Evolutionary conservation across 2,113 vertebrate genomes (phyloP), one percentile per base, ranked within the genome.

Genomic region (Tringa solitaria): DNA sequence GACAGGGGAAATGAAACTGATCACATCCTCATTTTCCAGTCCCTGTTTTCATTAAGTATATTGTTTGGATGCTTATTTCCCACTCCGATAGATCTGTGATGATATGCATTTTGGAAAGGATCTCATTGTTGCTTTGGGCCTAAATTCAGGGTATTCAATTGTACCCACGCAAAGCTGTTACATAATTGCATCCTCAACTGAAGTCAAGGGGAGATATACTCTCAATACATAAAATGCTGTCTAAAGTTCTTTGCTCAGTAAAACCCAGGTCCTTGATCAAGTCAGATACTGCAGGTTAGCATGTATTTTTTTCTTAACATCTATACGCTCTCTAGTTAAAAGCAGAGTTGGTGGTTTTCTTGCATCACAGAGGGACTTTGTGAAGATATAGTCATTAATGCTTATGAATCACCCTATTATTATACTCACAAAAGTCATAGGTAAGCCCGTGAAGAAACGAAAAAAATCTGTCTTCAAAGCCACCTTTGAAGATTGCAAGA

Each of bases 391-490:
- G 46, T 81, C 56, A 20, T 84, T 81, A 87, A 37, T 35, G 30
- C 43, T 84, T 78, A 60, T 91, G 93, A 95, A 87, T 92, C 89
- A 79, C 22, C 28, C 70, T 32, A 32, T 87, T 93, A 73, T 65
- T 45, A 27, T 41, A 77, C 59, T 26, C 53, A 91, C 28, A 60
- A 64, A 87, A 81, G 91, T 82, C 74, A 53, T 14, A 83, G 67
- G 35, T 67, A 93, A 76, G 32, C 67, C 74, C 77, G 24, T 7
- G 5, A 82, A 91, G 84, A 89, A 89, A 79, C 46, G 14, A 76
- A 78, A 89, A 85, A 74, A 70, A 24, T 60, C 53, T 73, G 30
- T 35, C 81, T 96, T 95, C 81, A 93, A 80, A 93, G 77, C 37
- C 21, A 10, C 33, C 12, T 80, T 93, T 79, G 85, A 94, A 63